Percentiles rank a stretch among this genome's conserved stretches.
Evolutionary conservation across 2,888 invertebrate species (phyloP).

Genomic region (Brachynemurus nebulosus): DNA sequence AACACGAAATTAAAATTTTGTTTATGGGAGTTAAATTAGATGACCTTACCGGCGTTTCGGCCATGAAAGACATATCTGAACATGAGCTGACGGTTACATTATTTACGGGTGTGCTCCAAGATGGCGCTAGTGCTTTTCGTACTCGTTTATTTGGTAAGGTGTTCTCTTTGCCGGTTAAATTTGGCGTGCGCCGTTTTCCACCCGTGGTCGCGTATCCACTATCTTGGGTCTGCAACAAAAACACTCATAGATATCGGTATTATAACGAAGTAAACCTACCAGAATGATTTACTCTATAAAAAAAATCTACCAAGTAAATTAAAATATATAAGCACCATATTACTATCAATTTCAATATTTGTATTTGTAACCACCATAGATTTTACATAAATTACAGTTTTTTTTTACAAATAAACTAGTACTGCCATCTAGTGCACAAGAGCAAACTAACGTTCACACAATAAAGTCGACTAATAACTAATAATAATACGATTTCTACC

Average conservation of each 20-base stretch:
- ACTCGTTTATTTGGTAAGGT: slow-evolving; percentile 56
- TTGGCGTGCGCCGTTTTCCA: slow-evolving; percentile 27
- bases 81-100: slow-evolving; percentile 18
- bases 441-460: too few species aligned
- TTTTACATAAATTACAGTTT: too few species aligned
- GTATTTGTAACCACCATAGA: too few species aligned
- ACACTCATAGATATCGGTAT: slow-evolving; percentile 3
- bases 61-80: slow-evolving; percentile 53
- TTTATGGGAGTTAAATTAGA: neutral
- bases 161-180: slow-evolving; percentile 48
- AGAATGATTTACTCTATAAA: too few species aligned
- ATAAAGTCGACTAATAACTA: too few species aligned
- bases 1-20: slow-evolving; percentile 7
- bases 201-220: slow-evolving; percentile 42
- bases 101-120: slow-evolving; percentile 40
- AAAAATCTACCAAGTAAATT: too few species aligned
- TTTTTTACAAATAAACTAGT: too few species aligned
- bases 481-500: too few species aligned
- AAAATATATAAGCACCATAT: too few species aligned
- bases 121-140: slow-evolving; percentile 64
- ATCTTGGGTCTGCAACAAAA: slow-evolving; percentile 30
- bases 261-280: too few species aligned
- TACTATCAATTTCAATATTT: too few species aligned
- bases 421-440: too few species aligned
- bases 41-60: slow-evolving; percentile 60